A percentile compares a stretch with the other conserved stretches of the same genome.
phyloP scores from a whole-genome alignment of 2,113 vertebrate species.

The Hemicordylus capensis region DNA sequence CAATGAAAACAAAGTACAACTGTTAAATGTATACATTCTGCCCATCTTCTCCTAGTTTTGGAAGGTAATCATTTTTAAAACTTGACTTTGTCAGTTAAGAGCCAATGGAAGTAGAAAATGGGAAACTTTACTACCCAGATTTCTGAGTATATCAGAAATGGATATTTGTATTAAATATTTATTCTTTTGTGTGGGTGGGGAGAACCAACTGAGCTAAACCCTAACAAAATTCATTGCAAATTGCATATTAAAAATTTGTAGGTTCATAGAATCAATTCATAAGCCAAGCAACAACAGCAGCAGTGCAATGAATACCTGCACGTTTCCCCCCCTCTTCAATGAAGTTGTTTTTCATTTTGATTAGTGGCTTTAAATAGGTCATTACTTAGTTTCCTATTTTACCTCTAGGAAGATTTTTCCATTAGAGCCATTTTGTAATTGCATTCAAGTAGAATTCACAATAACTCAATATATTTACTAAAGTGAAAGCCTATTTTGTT shows the following conservation, averaged over 20 bases:
- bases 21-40: not conserved
- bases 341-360: slow-evolving; percentile 60
- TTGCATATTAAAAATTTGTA: slow-evolving; percentile 18
- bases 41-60: not conserved
- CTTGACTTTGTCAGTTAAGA: not conserved
- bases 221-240: slow-evolving; percentile 38
- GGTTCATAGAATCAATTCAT: slow-evolving; percentile 13
- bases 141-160: not conserved
- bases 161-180: not conserved
- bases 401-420: slow-evolving; percentile 45
- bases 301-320: slow-evolving; percentile 44
- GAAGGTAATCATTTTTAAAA: not conserved
- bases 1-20: not conserved
- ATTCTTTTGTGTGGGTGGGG: slow-evolving; percentile 6
- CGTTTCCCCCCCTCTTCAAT: slow-evolving; percentile 39
- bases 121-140: not conserved
- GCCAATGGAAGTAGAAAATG: not conserved
- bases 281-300: slow-evolving; percentile 38
- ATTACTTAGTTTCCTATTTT: slow-evolving; percentile 57
- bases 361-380: slow-evolving; percentile 51
- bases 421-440: slow-evolving; percentile 46
- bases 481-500: slow-evolving; percentile 37
- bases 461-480: slow-evolving; percentile 41
- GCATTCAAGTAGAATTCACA: slow-evolving; percentile 33
- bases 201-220: slow-evolving; percentile 20